phyloP scores from a whole-genome alignment of 2,888 invertebrate species.

The Strigamia maritima region DNA sequence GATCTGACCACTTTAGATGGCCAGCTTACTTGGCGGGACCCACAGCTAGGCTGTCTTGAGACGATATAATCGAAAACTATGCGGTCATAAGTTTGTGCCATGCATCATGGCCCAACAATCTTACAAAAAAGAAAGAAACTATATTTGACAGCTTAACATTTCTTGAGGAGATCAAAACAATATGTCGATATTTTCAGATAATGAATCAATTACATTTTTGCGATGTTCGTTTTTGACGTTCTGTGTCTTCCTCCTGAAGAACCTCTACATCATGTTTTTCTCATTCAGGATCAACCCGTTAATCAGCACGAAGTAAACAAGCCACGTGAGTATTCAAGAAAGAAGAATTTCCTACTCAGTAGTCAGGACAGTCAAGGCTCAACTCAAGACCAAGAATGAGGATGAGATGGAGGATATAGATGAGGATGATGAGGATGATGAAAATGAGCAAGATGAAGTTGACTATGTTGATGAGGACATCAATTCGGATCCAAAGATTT shows the following conservation, averaged over 20 bases:
- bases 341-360: constrained; percentile 39
- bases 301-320: constrained; percentile 40
- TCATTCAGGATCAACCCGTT: constrained; percentile 10
- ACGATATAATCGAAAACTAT: no score
- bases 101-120: no score
- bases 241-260: not conserved
- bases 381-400: constrained; percentile 38
- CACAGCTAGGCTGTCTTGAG: no score
- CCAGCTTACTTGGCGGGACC: no score
- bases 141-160: no score
- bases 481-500: constrained; percentile 41
- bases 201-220: not conserved
- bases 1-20: no score
- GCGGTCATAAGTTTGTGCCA: no score
- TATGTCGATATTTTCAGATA: no score
- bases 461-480: constrained; percentile 31
- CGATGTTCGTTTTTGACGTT: not conserved
- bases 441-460: constrained; percentile 44
- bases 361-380: constrained; percentile 41
- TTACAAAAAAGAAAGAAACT: no score
- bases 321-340: constrained; percentile 44
- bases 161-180: no score
- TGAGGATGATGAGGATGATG: constrained; percentile 39
- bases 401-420: constrained; percentile 40
- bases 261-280: not conserved